These are phyloP conservation scores for Andrena bicolor DNA, from an alignment of 2,888 invertebrate genomes.

Conservation along the genomic window DNA sequence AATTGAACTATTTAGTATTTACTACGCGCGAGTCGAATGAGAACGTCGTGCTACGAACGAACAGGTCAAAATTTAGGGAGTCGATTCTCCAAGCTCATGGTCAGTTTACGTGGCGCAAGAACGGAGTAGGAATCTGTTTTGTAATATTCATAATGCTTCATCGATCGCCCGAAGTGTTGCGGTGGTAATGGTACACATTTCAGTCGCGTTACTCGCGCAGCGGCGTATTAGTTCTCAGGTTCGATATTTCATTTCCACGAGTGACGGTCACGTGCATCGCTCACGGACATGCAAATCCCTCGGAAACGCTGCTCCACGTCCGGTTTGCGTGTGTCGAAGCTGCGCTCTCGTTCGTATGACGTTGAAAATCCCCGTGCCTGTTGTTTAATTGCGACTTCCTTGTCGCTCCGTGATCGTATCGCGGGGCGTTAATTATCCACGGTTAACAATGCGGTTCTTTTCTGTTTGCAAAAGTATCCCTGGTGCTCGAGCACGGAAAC, in stretches of 20 bases:
- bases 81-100: too few relatives aligned
- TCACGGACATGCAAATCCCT: slow-evolving; percentile 44
- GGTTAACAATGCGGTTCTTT: slow-evolving; percentile 6
- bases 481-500: background rate
- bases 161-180: slow-evolving; percentile 24
- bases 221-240: slow-evolving; percentile 9
- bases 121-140: too few relatives aligned
- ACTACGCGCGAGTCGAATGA: too few relatives aligned
- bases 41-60: background rate
- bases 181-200: slow-evolving; percentile 42
- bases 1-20: background rate
- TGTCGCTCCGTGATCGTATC: slow-evolving; percentile 30
- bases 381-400: slow-evolving; percentile 43
- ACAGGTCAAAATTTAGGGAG: slow-evolving; percentile 1
- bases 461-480: background rate
- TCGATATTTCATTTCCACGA: slow-evolving; percentile 39
- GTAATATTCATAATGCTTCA: too few relatives aligned
- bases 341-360: slow-evolving; percentile 4
- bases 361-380: slow-evolving; percentile 8
- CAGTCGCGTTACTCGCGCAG: background rate
- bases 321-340: slow-evolving; percentile 6
- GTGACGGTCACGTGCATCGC: slow-evolving; percentile 29
- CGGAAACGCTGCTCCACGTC: slow-evolving; percentile 7
- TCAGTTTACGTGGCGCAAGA: too few relatives aligned
- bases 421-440: slow-evolving; percentile 15